A percentile compares a stretch with the other conserved stretches of the same genome.
Evolutionary conservation across 2,888 invertebrate genomes (phyloP).

Genomic region (Meteorus cinctellus): DNA sequence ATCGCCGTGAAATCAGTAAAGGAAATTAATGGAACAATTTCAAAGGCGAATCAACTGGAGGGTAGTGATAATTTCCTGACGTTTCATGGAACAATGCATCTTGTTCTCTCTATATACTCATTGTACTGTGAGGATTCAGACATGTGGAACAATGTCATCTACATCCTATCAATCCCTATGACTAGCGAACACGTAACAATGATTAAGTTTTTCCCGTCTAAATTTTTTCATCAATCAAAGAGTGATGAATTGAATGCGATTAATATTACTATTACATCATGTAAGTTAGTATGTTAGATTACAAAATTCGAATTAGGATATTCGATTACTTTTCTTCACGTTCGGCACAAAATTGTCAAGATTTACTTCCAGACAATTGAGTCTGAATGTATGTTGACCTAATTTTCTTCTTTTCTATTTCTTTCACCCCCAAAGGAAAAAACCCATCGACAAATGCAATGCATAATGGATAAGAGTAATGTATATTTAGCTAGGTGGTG

Average conservation of each 20-base stretch:
- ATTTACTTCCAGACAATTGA: slow-evolving; percentile 5
- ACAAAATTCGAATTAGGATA: background rate
- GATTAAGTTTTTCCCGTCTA: background rate
- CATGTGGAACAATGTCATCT: background rate
- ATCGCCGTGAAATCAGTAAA: slow-evolving; percentile 2
- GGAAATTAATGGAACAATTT: background rate
- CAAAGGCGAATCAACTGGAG: slow-evolving; percentile 29
- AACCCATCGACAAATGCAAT: slow-evolving; percentile 67
- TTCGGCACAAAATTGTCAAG: background rate
- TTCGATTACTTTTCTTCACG: background rate
- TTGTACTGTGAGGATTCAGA: slow-evolving; percentile 2
- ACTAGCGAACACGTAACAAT: background rate
- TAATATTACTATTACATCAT: no score
- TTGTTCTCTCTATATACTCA: slow-evolving; percentile 21
- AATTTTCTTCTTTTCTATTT: slow-evolving; percentile 21
- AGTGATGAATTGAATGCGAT: background rate
- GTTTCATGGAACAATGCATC: slow-evolving; percentile 51
- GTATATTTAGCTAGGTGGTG: background rate
- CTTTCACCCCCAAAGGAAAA: slow-evolving; percentile 27
- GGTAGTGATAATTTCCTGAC: slow-evolving; percentile 60
- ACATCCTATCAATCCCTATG: background rate
- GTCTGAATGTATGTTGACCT: slow-evolving; percentile 31
- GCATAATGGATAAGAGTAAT: slow-evolving; percentile 65
- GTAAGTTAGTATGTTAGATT: background rate
- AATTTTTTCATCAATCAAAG: background rate